A percentile compares a stretch with the other conserved stretches of the same genome.
Conservation (phyloP, 2,113 vertebrate genomes). For the Columba livia region DNA sequence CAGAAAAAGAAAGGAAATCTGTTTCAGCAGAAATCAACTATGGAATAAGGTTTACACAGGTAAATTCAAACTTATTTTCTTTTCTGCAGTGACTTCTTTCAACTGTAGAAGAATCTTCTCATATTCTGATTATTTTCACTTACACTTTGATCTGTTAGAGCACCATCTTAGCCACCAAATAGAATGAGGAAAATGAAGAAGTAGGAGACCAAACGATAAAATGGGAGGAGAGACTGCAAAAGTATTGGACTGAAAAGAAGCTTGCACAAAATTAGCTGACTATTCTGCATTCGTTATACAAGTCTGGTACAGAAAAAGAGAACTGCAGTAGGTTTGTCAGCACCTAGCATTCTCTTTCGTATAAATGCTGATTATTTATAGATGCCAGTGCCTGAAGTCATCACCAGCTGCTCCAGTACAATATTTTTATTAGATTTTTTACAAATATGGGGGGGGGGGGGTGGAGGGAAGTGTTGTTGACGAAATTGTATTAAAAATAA, state of each 20-base stretch:
- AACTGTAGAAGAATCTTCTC: background rate
- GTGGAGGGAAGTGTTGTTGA: background rate
- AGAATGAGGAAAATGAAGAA: slow-evolving; percentile 46
- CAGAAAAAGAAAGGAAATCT: slow-evolving; percentile 94
- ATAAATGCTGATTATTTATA: slow-evolving; percentile 10
- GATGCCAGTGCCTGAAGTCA: background rate
- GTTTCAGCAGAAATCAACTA: slow-evolving; percentile 99
- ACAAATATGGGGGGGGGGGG: background rate
- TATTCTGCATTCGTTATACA: slow-evolving; percentile 23
- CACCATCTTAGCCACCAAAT: slow-evolving; percentile 29
- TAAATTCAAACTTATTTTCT: slow-evolving; percentile 47
- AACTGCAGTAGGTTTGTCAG: slow-evolving; percentile 50
- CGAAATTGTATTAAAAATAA: background rate
- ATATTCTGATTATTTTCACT: slow-evolving; percentile 44
- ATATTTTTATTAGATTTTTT: background rate
- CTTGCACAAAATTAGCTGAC: slow-evolving; percentile 49
- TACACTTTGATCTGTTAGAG: slow-evolving; percentile 48
- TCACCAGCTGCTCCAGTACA: background rate
- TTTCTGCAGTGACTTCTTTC: slow-evolving; percentile 1
- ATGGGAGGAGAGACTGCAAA: slow-evolving; percentile 40
- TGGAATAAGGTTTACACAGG: slow-evolving; percentile 94
- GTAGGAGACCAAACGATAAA: slow-evolving; percentile 41
- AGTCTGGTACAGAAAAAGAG: slow-evolving; percentile 39
- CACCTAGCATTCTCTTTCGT: slow-evolving; percentile 37
- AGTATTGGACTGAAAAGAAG: slow-evolving; percentile 43